Conservation (phyloP, 2,888 invertebrate species). For the Dryadula phaetusa region DNA sequence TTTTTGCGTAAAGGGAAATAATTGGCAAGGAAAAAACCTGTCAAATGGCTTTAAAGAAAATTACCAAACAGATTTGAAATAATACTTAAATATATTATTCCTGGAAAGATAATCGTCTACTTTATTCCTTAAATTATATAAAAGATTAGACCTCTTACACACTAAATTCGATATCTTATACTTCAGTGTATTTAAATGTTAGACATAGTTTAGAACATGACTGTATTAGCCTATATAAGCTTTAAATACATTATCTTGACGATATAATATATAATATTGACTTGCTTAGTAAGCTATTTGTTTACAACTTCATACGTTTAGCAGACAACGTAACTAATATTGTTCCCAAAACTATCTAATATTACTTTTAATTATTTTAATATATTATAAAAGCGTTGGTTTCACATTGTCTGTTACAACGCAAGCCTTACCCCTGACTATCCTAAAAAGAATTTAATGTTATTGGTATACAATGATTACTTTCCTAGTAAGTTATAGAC, state of each 20-base stretch:
- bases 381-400: slow-evolving; percentile 10
- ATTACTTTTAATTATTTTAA: not conserved
- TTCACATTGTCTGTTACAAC: slow-evolving; percentile 31
- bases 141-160: not conserved
- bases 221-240: slow-evolving; percentile 46
- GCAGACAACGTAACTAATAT: not conserved
- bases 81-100: not conserved
- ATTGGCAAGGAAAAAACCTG: not conserved
- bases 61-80: not conserved
- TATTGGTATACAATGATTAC: slow-evolving; percentile 37
- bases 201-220: slow-evolving; percentile 42
- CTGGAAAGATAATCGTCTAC: not conserved
- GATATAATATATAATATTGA: slow-evolving; percentile 28
- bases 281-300: slow-evolving; percentile 17
- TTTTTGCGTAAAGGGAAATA: slow-evolving; percentile 8
- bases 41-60: not conserved
- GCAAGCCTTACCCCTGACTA: slow-evolving; percentile 29
- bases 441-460: slow-evolving; percentile 38
- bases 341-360: not conserved
- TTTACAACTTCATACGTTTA: slow-evolving; percentile 8
- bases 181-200: slow-evolving; percentile 39
- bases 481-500: slow-evolving; percentile 56
- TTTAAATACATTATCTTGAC: slow-evolving; percentile 43
- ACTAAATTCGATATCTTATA: slow-evolving; percentile 28
- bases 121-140: not conserved